Base-by-base conservation (phyloP, 2,888 invertebrate species). In the Drosophila anceps region DNA sequence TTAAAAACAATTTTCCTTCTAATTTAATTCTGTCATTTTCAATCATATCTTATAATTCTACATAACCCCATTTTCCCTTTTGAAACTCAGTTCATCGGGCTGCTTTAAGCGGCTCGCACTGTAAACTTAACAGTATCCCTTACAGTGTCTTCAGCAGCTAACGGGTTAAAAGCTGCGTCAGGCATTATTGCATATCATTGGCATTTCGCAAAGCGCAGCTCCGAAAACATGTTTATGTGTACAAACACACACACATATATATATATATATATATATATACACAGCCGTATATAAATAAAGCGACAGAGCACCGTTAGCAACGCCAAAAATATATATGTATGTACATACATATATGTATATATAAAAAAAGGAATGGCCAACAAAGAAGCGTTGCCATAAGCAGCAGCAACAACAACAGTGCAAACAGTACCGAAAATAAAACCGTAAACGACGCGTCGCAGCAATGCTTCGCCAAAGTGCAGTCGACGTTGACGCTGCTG, bases 221-320 rank as follows among this genome's bases (percentile, higher is more conserved):
- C 76, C 66, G 50, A 74, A 84, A 85, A 78, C 78, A 66, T 77
- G 79, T 81, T 73, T 73, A 62, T 60, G 20, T 62, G 58, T 54
- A 55, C 59, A 60, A 73, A 58, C 43, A 54, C 27, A 73, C 24
- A 64, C 39, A 37, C 37, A 41, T 6, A 27, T 9, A 13, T 4
- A 24, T n/a, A 31, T n/a, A 13, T n/a, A 41, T 6, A 27, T 9
- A 13, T 4, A 9, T 5, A 29, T n/a, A 39, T n/a, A 10, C 35
- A 31, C 44, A 54, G 43, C 41, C 29, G 53, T 72, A 58, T 82
- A 70, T 76, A 84, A 71, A 78, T 84, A 88, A 72, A 67, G 76
- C 61, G 64, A 53, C 76, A 81, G 15, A 59, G 80, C 84, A 85
- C 85, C 85, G 85, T 85, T 85, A 85, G 85, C 87, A 84, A 87